Evolutionary conservation across 1,140 invertebrate genomes (phyloP).

Genomic region (Leptoteleia sp.): DNA sequence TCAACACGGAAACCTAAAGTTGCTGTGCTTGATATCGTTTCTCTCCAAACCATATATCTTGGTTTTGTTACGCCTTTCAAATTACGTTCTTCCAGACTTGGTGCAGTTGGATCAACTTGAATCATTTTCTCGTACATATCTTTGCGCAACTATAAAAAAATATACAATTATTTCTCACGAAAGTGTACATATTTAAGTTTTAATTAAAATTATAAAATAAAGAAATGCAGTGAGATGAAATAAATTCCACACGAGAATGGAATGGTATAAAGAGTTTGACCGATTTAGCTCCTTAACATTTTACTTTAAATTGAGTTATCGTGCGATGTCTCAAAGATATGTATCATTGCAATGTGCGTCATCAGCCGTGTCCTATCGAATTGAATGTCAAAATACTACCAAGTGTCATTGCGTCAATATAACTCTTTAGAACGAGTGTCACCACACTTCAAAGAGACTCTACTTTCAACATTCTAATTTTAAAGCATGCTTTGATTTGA

Average conservation of each 20-base stretch:
- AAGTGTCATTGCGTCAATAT: slow-evolving; percentile 37
- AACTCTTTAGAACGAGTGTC: slow-evolving; percentile 25
- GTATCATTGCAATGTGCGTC: slow-evolving; percentile 52
- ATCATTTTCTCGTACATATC: slow-evolving; percentile 99
- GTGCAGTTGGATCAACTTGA: slow-evolving; percentile 94
- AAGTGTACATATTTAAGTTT: too few species aligned
- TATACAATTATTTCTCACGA: not conserved
- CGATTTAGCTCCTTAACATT: slow-evolving; percentile 38
- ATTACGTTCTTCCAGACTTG: slow-evolving; percentile 93
- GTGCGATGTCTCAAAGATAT: slow-evolving; percentile 37
- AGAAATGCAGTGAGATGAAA: not conserved
- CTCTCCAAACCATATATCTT: slow-evolving; percentile 98
- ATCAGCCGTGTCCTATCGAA: slow-evolving; percentile 41
- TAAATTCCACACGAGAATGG: not conserved
- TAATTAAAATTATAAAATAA: slow-evolving; percentile 20
- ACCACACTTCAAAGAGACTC: not conserved
- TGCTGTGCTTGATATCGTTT: slow-evolving; percentile 97
- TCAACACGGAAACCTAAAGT: slow-evolving; percentile 98
- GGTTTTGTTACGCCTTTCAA: slow-evolving; percentile 96
- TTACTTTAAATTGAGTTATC: slow-evolving; percentile 41
- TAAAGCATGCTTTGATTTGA: too few species aligned
- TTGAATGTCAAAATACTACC: slow-evolving; percentile 53
- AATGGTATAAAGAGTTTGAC: slow-evolving; percentile 19
- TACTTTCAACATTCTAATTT: slow-evolving; percentile 16
- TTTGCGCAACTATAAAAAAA: slow-evolving; percentile 78